Evolutionary conservation across 2,888 invertebrate genomes (phyloP), one percentile per base, ranked within the genome.

Genomic region (Lasioglossum morio): DNA sequence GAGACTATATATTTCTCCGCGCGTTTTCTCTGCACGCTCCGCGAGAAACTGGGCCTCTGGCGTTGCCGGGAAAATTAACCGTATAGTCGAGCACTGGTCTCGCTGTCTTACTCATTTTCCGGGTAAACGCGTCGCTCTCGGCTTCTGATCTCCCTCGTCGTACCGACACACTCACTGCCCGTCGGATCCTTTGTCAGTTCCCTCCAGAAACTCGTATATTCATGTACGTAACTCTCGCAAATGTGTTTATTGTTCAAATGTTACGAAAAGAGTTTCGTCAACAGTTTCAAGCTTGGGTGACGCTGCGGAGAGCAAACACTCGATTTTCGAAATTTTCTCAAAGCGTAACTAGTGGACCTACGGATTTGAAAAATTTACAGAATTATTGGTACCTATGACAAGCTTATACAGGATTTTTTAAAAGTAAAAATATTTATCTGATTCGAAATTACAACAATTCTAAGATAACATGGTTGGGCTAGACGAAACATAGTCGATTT

Each of bases 1-100:
- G 76, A 43, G 72, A 74, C 69, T 79, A 57, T 82, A 82, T 84
- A 83, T 83, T 72, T 83, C 82, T 76, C n/a, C 34, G 16, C 27
- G 27, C 48, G 70, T 57, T 82, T 70, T 82, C 76, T 53, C 69
- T 19, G 34, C 30, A 34, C 30, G 37, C 40, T n/a, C 3, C 3
- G 10, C 27, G 78, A 72, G 77, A 72, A 75, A 78, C 69, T 43
- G 48, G 70, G 48, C 70, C 80, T 72, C 19, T 43, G 19, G 19
- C 72, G 46, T 30, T 46, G 27, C 14, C 27, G 72, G n/a, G 72
- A 30, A 66, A 46, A 72, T 72, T 72, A 46, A 46, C 72, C 43
- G 43, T 70, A 23, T 23, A 53, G 40, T 12, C 40, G 69, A 12
- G 69, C 37, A 19, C 10, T 23, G 37, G 0, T 34, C 69, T 37